Conservation (phyloP, 2,888 invertebrate species). For the Eupeodes luniger region DNA sequence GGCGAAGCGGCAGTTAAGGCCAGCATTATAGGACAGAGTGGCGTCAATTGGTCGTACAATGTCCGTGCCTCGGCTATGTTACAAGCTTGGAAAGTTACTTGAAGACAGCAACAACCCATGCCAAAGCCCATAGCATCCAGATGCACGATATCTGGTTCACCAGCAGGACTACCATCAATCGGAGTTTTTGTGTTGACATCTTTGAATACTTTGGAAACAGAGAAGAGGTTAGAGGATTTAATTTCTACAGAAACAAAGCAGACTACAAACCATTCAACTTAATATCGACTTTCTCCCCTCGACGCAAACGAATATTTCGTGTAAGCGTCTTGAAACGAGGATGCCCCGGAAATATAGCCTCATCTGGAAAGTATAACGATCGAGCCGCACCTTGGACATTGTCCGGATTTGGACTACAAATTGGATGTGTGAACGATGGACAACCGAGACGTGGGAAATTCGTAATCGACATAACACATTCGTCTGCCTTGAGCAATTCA, state of each 20-base stretch:
- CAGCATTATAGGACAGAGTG: constrained; percentile 98
- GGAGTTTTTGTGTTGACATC: constrained; percentile 94
- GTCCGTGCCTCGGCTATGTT: constrained; percentile 97
- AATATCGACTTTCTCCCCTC: constrained; percentile 97
- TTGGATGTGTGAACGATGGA: constrained; percentile 93
- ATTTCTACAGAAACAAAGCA: constrained; percentile 1
- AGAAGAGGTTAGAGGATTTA: constrained; percentile 40
- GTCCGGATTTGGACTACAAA: constrained; percentile 87
- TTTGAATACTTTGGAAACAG: constrained; percentile 89
- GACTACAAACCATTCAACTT: constrained; percentile 93
- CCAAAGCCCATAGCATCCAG: constrained; percentile 99
- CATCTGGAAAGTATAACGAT: constrained; percentile 97
- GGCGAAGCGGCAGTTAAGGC: constrained; percentile 99
- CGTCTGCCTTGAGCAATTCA: constrained; percentile 90
- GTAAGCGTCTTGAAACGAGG: constrained; percentile 97
- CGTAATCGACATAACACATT: constrained; percentile 95
- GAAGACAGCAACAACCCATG: constrained; percentile 99
- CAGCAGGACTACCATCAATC: constrained; percentile 91
- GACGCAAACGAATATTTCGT: constrained; percentile 94
- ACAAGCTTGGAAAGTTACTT: constrained; percentile 96
- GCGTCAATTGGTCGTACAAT: constrained; percentile 98
- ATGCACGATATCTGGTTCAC: constrained; percentile 95
- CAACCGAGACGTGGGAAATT: constrained; percentile 97
- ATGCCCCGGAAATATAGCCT: constrained; percentile 97
- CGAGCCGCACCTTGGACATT: constrained; percentile 90